Evolutionary conservation across 2,113 vertebrate genomes (phyloP).

Genomic region (Smithornis capensis): DNA sequence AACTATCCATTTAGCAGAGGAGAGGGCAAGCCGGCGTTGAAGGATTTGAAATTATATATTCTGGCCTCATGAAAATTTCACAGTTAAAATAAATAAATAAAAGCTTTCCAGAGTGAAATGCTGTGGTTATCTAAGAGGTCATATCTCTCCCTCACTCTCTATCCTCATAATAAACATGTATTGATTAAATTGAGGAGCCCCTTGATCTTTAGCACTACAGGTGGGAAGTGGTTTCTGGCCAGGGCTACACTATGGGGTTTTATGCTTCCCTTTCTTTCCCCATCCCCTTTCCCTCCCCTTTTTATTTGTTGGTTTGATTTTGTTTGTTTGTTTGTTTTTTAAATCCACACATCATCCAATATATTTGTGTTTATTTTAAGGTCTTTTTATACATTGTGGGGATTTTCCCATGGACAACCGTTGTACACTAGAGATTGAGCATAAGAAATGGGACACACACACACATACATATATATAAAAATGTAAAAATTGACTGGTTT

Average conservation of each 20-base stretch:
- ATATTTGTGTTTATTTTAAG: background rate
- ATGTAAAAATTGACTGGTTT: background rate
- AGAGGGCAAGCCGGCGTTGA: background rate
- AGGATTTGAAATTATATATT: background rate
- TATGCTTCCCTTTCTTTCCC: background rate
- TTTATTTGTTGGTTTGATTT: accelerated
- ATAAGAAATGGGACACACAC: background rate
- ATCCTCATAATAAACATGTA: background rate
- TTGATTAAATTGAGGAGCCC: background rate
- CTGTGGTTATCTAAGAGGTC: background rate
- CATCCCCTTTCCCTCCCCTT: accelerated
- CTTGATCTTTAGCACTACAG: background rate
- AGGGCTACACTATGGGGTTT: background rate
- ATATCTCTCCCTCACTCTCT: background rate
- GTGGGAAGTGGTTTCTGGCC: background rate
- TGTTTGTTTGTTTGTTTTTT: background rate
- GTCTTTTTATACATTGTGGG: background rate
- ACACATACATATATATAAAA: background rate
- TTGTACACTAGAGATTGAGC: background rate
- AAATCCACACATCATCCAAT: background rate
- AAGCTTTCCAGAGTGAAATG: background rate
- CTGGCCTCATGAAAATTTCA: conserved; percentile 22
- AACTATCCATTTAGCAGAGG: background rate
- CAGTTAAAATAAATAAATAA: conserved; percentile 26
- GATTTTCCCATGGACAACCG: background rate